A percentile compares a stretch with the other conserved stretches of the same genome.
These are phyloP conservation scores for Acanthochromis polyacanthus DNA, from an alignment of 2,113 vertebrate species.

Conservation along the genomic window DNA sequence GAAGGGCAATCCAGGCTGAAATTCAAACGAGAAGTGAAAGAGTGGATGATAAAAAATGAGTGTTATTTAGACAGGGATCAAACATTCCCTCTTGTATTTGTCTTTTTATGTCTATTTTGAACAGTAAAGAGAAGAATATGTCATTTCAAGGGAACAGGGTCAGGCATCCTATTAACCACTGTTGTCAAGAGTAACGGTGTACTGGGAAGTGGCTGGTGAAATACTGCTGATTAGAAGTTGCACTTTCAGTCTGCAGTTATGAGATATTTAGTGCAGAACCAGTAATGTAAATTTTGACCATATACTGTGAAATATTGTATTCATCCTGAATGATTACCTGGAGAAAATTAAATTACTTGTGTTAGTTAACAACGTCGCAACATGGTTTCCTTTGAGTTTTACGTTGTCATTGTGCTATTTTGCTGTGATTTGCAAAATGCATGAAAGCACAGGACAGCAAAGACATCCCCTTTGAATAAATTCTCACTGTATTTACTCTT, in stretches of 20 bases:
- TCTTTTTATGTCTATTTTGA: conserved; percentile 1
- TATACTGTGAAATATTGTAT: not conserved
- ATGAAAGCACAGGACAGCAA: conserved; percentile 8
- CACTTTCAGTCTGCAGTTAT: not conserved
- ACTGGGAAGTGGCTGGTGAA: not conserved
- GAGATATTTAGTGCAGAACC: not conserved
- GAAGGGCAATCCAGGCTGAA: conserved; percentile 2
- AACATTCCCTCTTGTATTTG: not conserved
- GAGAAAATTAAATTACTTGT: not conserved
- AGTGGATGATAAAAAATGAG: conserved; percentile 1
- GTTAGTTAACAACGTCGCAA: too few species aligned
- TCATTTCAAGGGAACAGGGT: conserved; percentile 2
- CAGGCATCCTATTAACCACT: not conserved
- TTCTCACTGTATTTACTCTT: conserved; percentile 37
- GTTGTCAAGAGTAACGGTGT: not conserved
- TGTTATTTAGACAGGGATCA: not conserved
- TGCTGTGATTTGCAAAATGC: too few species aligned
- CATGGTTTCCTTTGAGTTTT: too few species aligned
- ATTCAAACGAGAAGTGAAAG: conserved; percentile 13
- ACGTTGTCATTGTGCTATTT: too few species aligned
- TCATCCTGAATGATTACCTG: not conserved
- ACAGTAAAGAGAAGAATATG: not conserved
- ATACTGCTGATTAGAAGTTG: not conserved
- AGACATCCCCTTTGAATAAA: conserved; percentile 18
- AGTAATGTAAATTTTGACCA: not conserved